Percentiles rank a stretch among this genome's conserved stretches.
Conservation (phyloP, 92 coral and sea anemone species). For the Epizoanthus rinbou region DNA sequence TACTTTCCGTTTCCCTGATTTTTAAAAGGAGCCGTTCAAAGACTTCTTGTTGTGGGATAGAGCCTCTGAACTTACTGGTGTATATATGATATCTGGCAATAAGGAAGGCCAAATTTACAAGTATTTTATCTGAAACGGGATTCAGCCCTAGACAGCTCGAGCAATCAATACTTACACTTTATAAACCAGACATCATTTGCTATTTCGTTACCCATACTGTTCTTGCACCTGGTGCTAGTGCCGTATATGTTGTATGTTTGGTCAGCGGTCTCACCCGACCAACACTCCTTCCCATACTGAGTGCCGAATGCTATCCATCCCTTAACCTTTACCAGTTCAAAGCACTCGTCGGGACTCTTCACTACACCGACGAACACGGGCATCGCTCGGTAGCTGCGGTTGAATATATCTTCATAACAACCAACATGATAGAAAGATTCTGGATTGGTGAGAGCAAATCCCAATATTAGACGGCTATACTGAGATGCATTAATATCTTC, state of each 20-base stretch:
- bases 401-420: conserved; percentile 16
- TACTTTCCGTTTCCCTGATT: too few species aligned
- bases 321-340: background rate
- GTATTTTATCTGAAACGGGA: too few species aligned
- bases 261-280: conserved; percentile 34
- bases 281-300: background rate
- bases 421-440: conserved; percentile 19
- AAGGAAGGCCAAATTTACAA: too few species aligned
- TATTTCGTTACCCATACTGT: conserved; percentile 5
- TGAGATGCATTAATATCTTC: too few species aligned
- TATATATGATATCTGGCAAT: too few species aligned
- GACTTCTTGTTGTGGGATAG: too few species aligned
- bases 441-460: background rate
- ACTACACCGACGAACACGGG: background rate
- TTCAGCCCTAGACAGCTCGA: too few species aligned
- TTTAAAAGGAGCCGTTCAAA: too few species aligned
- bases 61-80: too few species aligned
- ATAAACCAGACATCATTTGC: conserved; percentile 40
- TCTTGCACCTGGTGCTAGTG: conserved; percentile 10
- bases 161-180: conserved; percentile 17
- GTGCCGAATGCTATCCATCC: conserved; percentile 35
- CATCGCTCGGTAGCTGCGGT: background rate
- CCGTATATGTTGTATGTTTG: conserved; percentile 25
- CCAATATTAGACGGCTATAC: too few species aligned
- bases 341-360: conserved; percentile 4